Evolutionary conservation across 2,888 invertebrate genomes (phyloP).

Genomic region (Epistrophe grossulariae): DNA sequence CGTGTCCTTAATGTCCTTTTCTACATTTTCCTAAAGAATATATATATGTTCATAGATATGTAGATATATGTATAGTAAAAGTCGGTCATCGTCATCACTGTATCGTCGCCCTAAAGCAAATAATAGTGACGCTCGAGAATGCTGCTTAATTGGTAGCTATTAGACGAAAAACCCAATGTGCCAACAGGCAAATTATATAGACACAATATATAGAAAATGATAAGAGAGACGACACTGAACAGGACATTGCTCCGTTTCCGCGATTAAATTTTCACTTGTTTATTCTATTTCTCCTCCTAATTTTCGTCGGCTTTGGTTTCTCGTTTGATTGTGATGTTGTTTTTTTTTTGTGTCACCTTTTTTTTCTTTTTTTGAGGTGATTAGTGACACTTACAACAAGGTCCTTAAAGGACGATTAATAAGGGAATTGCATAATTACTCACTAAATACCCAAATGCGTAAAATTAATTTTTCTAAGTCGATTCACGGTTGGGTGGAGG

Average conservation of each 20-base stretch:
- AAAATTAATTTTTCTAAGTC: slow-evolving; percentile 62
- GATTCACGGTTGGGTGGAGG: neutral
- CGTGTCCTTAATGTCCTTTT: slow-evolving; percentile 44
- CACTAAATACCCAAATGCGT: slow-evolving; percentile 66
- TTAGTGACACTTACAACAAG: slow-evolving; percentile 27
- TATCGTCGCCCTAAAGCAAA: slow-evolving; percentile 59
- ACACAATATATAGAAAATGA: slow-evolving; percentile 10
- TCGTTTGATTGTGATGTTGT: neutral
- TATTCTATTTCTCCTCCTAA: neutral
- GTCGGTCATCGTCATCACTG: slow-evolving; percentile 5
- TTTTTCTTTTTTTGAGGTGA: slow-evolving; percentile 8
- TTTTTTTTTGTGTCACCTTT: neutral
- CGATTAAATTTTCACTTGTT: slow-evolving; percentile 42
- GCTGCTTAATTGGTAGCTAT: slow-evolving; percentile 68
- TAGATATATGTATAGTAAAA: neutral
- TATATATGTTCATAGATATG: neutral
- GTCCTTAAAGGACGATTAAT: slow-evolving; percentile 54
- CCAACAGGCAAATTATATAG: slow-evolving; percentile 56
- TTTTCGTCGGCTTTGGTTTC: neutral
- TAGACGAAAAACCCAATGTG: slow-evolving; percentile 62
- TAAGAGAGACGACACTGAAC: neutral
- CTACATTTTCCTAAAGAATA: neutral
- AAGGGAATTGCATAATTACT: slow-evolving; percentile 68
- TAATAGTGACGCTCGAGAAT: slow-evolving; percentile 61
- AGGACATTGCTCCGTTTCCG: slow-evolving; percentile 59